Percentiles rank a stretch among this genome's conserved stretches.
Conservation (phyloP, 1,140 invertebrate species). For the Drosophila prosaltans region DNA sequence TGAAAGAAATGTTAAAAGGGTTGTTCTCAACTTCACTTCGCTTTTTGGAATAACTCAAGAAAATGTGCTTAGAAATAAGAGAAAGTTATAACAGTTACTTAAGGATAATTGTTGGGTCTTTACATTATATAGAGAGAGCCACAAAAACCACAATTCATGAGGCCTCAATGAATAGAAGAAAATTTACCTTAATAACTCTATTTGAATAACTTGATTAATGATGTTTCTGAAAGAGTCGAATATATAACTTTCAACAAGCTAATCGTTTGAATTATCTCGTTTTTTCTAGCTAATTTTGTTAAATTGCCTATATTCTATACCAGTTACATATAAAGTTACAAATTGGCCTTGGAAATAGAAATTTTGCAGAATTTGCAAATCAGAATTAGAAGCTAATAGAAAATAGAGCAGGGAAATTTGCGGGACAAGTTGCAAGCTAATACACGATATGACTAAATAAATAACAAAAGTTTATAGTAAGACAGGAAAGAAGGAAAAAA, state of each 20-base stretch:
- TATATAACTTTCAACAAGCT: no score
- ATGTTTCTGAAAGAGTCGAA: no score
- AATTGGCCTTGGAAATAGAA: not conserved
- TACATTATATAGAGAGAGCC: not conserved
- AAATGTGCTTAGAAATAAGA: not conserved
- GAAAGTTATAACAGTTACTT: not conserved
- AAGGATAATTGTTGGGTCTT: not conserved
- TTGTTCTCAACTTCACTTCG: not conserved
- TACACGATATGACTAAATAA: conserved; percentile 49
- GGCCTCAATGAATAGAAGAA: not conserved
- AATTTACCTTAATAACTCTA: not conserved
- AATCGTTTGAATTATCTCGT: no score
- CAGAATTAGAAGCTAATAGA: not conserved
- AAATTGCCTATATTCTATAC: no score
- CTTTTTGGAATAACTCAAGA: not conserved
- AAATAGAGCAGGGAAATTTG: not conserved
- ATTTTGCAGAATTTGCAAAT: not conserved
- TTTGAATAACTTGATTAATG: not conserved
- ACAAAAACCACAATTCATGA: not conserved
- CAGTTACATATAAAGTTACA: no score
- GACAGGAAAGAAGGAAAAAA: not conserved
- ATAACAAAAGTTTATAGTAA: conserved; percentile 28
- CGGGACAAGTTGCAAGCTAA: conserved; percentile 38
- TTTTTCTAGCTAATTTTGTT: no score
- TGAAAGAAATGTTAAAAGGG: not conserved